phyloP scores from a whole-genome alignment of 30 jellyfish, hydroid and myxozoan species.

The Chironex yamaguchii region DNA sequence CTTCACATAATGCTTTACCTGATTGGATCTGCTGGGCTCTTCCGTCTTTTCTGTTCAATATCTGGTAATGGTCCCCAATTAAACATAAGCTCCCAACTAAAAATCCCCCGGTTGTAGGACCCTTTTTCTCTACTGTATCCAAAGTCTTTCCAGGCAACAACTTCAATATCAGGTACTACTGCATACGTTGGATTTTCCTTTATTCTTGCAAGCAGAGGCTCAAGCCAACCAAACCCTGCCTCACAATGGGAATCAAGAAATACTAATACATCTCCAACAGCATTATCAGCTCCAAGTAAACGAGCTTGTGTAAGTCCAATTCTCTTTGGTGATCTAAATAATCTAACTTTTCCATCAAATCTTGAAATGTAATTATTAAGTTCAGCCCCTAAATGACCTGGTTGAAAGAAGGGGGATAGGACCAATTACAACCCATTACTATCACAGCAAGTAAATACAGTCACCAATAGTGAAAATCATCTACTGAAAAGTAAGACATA shows the following conservation, averaged over 20 bases:
- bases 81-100: conserved; percentile 98
- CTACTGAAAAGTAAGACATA: neutral
- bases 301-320: conserved; percentile 99
- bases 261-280: conserved; percentile 96
- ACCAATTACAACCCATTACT: no score
- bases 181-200: conserved; percentile 83
- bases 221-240: conserved; percentile 98
- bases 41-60: conserved; percentile 87
- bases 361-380: conserved; percentile 66
- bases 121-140: conserved; percentile 89
- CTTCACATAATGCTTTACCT: conserved; percentile 65
- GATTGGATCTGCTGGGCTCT: conserved; percentile 78
- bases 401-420: neutral
- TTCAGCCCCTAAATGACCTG: conserved; percentile 77
- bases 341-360: conserved; percentile 63
- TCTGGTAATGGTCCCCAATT: conserved; percentile 99
- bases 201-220: conserved; percentile 90
- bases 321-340: conserved; percentile 91
- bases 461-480: neutral
- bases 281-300: conserved; percentile 93
- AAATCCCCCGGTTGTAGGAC: conserved; percentile 87
- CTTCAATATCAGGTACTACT: conserved; percentile 98
- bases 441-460: neutral
- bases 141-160: conserved; percentile 90
- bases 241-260: conserved; percentile 99